Conservation (phyloP, 1,140 invertebrate species). For the Nephotettix cincticeps region DNA sequence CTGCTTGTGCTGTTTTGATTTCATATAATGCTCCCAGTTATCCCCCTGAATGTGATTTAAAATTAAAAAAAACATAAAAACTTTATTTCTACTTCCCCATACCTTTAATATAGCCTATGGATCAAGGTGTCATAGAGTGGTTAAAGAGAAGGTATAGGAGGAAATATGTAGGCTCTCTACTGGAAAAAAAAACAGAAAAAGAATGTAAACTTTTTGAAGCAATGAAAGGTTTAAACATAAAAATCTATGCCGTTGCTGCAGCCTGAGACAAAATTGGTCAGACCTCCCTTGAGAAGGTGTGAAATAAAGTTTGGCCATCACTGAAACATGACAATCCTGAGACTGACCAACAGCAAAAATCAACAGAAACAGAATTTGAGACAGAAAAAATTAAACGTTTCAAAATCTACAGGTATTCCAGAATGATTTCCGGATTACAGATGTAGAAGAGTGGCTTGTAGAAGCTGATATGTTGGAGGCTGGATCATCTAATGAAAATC, state of each 20-base stretch:
- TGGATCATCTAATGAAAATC: neutral
- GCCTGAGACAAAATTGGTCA: neutral
- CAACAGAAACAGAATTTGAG: neutral
- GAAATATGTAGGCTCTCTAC: neutral
- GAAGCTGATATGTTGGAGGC: neutral
- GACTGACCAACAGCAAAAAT: neutral
- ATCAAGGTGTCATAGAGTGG: too few relatives aligned
- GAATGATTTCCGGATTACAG: neutral
- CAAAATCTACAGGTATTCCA: neutral
- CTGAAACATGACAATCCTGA: neutral
- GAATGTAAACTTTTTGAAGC: neutral
- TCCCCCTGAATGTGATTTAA: neutral
- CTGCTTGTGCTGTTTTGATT: too few relatives aligned
- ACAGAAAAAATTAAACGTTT: neutral
- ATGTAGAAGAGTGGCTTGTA: neutral
- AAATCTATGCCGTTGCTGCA: neutral
- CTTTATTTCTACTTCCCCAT: too few relatives aligned
- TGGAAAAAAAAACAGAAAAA: neutral
- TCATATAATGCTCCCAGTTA: too few relatives aligned
- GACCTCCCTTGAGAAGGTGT: neutral
- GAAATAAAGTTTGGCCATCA: too few relatives aligned
- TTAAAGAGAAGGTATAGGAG: neutral
- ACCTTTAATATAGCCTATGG: too few relatives aligned
- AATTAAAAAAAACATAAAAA: neutral
- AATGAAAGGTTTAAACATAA: neutral